Conservation (phyloP, 2,797 vertebrate genomes). For the Megalops cyprinoides region DNA sequence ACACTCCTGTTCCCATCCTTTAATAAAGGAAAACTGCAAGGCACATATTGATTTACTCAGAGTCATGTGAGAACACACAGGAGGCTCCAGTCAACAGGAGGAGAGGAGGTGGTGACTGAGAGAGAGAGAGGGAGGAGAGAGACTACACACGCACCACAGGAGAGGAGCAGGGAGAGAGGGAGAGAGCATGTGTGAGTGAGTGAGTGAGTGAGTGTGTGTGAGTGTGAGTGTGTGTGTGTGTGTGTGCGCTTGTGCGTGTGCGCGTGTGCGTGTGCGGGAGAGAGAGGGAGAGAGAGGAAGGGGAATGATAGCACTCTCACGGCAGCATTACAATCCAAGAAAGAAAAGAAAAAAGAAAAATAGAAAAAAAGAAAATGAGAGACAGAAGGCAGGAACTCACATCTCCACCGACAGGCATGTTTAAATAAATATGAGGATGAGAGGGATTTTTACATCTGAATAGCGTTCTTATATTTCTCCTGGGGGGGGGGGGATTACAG, state of each 20-base stretch:
- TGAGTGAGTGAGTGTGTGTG: not conserved
- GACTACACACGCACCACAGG: too few relatives aligned
- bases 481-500: not conserved
- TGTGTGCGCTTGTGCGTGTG: too few relatives aligned
- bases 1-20: conserved; percentile 1
- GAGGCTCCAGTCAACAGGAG: not conserved
- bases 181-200: too few relatives aligned
- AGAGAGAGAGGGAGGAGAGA: not conserved
- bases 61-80: conserved; percentile 25
- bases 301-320: not conserved
- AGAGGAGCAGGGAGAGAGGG: not conserved
- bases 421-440: not conserved
- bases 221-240: too few relatives aligned
- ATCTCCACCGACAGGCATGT: not conserved
- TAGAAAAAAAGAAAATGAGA: too few relatives aligned
- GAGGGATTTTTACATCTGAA: not conserved
- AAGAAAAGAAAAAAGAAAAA: not conserved
- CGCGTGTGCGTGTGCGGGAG: too few relatives aligned
- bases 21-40: conserved; percentile 28
- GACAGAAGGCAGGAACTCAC: not conserved
- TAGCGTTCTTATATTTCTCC: not conserved
- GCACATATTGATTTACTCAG: conserved; percentile 34
- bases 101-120: not conserved
- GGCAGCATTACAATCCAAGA: not conserved
- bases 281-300: not conserved